phyloP scores from a whole-genome alignment of 2,797 vertebrate species.

The Phataginus tricuspis region DNA sequence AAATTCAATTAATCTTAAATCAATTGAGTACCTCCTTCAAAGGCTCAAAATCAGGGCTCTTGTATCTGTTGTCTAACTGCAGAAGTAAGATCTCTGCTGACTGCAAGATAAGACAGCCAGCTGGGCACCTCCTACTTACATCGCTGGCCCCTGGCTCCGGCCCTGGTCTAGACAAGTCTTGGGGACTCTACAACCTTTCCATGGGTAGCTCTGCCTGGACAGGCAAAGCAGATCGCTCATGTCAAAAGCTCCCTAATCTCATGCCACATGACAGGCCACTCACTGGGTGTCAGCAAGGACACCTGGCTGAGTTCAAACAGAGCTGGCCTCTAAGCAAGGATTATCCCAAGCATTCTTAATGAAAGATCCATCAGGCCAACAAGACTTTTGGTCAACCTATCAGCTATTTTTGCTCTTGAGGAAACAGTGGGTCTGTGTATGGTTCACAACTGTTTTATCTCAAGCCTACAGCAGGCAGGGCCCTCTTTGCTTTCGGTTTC shows the following conservation, averaged over 20 bases:
- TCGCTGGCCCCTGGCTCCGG: not conserved
- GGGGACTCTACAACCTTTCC: not conserved
- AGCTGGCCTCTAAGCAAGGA: not conserved
- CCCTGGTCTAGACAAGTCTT: not conserved
- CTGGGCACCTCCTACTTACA: not conserved
- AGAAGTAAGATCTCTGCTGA: not conserved
- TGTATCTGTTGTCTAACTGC: not conserved
- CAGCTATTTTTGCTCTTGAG: not conserved
- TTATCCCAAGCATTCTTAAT: not conserved
- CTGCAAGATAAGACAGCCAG: not conserved
- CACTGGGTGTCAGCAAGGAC: not conserved
- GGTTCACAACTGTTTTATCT: not conserved
- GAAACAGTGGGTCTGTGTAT: not conserved
- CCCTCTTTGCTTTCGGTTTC: not conserved
- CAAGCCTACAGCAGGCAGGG: not conserved
- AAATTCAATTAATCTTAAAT: not conserved
- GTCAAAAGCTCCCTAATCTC: not conserved
- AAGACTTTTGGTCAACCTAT: not conserved
- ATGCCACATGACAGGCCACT: not conserved
- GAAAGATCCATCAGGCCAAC: not conserved
- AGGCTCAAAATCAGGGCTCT: not conserved
- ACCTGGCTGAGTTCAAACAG: not conserved
- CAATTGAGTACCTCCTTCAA: slow-evolving; percentile 5
- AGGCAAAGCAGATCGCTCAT: not conserved
- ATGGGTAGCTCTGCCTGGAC: not conserved